Percentiles rank a stretch among this genome's conserved stretches.
Evolutionary conservation across 2,888 invertebrate genomes (phyloP).

Genomic region (Nephrotoma guestfalica): DNA sequence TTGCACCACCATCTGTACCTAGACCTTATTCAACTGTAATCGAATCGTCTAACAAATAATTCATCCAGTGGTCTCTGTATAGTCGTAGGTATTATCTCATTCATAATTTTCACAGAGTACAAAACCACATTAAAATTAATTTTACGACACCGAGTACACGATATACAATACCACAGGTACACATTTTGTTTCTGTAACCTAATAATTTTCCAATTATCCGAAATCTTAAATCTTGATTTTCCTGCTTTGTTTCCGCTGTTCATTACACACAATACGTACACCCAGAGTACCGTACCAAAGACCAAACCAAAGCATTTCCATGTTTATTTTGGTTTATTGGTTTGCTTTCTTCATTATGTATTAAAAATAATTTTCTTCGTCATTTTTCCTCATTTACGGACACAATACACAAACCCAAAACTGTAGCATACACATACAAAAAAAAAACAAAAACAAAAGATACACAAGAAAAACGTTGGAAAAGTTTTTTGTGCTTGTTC

Average conservation of each 20-base stretch:
- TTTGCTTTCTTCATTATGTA: not conserved
- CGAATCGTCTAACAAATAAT: too few relatives aligned
- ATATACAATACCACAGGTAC: not conserved
- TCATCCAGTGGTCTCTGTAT: too few relatives aligned
- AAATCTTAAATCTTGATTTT: not conserved
- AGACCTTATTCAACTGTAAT: too few relatives aligned
- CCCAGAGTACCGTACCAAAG: not conserved
- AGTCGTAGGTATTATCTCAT: not conserved
- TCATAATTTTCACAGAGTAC: not conserved
- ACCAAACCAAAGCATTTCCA: not conserved
- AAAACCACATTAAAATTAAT: not conserved
- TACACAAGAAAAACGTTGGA: not conserved
- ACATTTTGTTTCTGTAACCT: not conserved
- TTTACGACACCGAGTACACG: not conserved
- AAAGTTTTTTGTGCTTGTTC: not conserved
- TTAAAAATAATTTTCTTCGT: not conserved
- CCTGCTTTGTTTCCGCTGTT: not conserved
- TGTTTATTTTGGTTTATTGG: not conserved
- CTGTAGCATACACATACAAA: not conserved
- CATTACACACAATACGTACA: not conserved
- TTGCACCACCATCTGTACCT: too few relatives aligned
- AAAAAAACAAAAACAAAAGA: not conserved
- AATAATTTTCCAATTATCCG: not conserved
- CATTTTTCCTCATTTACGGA: not conserved
- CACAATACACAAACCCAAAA: not conserved